Base-by-base conservation (phyloP, 2,113 vertebrate genomes). In the Gymnorhina tibicen region DNA sequence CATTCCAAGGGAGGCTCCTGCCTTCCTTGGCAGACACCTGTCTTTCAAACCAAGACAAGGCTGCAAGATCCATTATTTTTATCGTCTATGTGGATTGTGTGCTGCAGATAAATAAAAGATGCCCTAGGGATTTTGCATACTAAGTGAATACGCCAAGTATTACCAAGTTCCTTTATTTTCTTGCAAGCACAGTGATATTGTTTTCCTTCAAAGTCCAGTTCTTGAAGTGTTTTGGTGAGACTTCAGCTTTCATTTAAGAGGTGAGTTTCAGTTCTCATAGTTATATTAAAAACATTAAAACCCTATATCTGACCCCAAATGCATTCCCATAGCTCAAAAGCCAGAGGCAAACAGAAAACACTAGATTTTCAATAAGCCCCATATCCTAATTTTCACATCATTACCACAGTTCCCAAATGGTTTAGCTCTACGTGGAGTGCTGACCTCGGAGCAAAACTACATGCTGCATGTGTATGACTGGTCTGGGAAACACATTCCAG, bases 21-120 rank as follows among this genome's bases (percentile, higher is more conserved):
- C 41, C 41, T 42, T 42, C 41, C 41, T 42, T 42, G 6, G 41
- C 41, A 42, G 41, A 42, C 41, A 42, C 41, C 41, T 44, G 42
- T 44, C 42, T 44, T 44, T 44, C 42, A 44, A 44, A 44, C 16
- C 42, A 44, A 44, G 42, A 44, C 42, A 44, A 44, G 17, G 39
- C 78, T 90, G 53, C 44, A 85, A 73, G 66, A 87, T 76, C 17
- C 44, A 50, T 75, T 94, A n/a, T 76, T 90, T 91, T 85, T 69
- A 62, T 53, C 66, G 20, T 63, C 53, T 6, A 0, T 11, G 8
- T 73, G 44, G 49, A 73, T 32, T 56, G 32, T 69, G 28, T 41
- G 63, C 64, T 91, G 62, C 47, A 87, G 75, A 79, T 89, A 68
- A 82, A 68, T 68, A 72, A 75, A 70, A 85, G 49, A 58, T 63